A percentile compares a stretch with the other conserved stretches of the same genome.
Conservation (phyloP, 2,888 invertebrate genomes). For the Troides oblongomaculatus region DNA sequence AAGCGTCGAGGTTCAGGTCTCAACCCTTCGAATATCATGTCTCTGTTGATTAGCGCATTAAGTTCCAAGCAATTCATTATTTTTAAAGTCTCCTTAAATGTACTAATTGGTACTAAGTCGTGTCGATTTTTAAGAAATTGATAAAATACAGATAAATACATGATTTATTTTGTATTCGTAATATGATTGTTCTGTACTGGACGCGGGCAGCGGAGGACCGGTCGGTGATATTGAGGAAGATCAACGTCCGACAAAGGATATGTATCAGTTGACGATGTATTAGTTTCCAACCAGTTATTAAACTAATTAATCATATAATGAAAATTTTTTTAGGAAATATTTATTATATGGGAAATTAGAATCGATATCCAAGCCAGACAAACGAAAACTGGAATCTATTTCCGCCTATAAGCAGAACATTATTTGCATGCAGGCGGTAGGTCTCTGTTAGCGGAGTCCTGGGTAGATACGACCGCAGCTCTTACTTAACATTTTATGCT, state of each 20-base stretch:
- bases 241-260: too few relatives aligned
- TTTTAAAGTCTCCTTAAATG: background rate
- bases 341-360: background rate
- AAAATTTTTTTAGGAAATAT: too few relatives aligned
- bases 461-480: too few relatives aligned
- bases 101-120: background rate
- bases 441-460: too few relatives aligned
- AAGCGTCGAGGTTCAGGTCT: background rate
- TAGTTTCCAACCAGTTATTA: too few relatives aligned
- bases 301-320: too few relatives aligned
- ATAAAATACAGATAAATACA: background rate
- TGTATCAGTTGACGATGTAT: too few relatives aligned
- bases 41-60: background rate
- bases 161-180: background rate
- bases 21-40: background rate
- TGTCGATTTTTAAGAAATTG: background rate
- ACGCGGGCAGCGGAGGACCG: too few relatives aligned
- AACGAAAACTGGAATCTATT: background rate
- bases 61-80: background rate
- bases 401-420: too few relatives aligned
- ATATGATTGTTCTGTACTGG: background rate
- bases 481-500: too few relatives aligned
- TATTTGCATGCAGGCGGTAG: too few relatives aligned
- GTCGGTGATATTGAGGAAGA: too few relatives aligned
- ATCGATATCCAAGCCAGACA: background rate